Percentiles rank a stretch among this genome's conserved stretches.
Evolutionary conservation across 2,113 vertebrate genomes (phyloP).

Genomic region (Pipa parva): DNA sequence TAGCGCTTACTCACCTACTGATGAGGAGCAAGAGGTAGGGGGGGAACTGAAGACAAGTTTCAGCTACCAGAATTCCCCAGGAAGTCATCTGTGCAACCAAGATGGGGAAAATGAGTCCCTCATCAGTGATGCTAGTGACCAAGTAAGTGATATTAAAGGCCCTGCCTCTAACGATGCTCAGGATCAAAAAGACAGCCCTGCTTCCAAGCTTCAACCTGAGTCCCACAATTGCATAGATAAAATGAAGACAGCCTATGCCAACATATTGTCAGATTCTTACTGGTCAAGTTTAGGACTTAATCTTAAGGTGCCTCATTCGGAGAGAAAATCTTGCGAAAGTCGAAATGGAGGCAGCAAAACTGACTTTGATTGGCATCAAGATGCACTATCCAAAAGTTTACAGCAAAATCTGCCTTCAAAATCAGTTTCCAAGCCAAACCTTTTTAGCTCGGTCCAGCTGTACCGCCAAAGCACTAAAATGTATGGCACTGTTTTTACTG

Average conservation of each 20-base stretch:
- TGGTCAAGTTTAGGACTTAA: slow-evolving; percentile 91
- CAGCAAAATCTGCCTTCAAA: slow-evolving; percentile 85
- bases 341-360: slow-evolving; percentile 81
- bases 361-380: slow-evolving; percentile 97
- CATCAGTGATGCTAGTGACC: slow-evolving; percentile 88
- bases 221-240: slow-evolving; percentile 87
- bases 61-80: slow-evolving; percentile 93
- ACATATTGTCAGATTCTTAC: slow-evolving; percentile 95
- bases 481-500: slow-evolving; percentile 85
- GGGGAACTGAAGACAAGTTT: slow-evolving; percentile 84
- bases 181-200: slow-evolving; percentile 61
- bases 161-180: slow-evolving; percentile 73
- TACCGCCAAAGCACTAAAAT: slow-evolving; percentile 89
- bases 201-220: slow-evolving; percentile 73
- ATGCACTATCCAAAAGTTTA: slow-evolving; percentile 89
- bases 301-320: slow-evolving; percentile 81
- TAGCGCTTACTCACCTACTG: slow-evolving; percentile 76
- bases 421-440: slow-evolving; percentile 83
- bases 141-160: slow-evolving; percentile 85
- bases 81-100: slow-evolving; percentile 88
- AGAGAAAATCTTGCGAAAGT: slow-evolving; percentile 83
- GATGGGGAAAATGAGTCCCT: slow-evolving; percentile 87
- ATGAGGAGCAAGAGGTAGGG: slow-evolving; percentile 85
- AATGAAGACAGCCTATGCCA: slow-evolving; percentile 96
- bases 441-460: slow-evolving; percentile 93